Percentiles rank a stretch among this genome's conserved stretches.
Evolutionary conservation across 2,113 vertebrate genomes (phyloP).

Genomic region (Calidris pygmaea): DNA sequence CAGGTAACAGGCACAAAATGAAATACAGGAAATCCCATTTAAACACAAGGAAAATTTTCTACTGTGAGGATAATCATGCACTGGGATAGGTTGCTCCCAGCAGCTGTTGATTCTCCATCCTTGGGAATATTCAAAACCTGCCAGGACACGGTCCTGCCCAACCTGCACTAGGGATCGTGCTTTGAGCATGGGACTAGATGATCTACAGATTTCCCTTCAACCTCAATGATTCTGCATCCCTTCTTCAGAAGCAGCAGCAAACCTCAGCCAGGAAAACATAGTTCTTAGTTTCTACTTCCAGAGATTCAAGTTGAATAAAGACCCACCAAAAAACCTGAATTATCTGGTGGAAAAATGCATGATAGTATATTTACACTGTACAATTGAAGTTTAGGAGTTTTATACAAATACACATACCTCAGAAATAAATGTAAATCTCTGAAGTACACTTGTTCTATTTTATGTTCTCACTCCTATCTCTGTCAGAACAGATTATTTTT

Average conservation of each 20-base stretch:
- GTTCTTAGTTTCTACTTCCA: neutral
- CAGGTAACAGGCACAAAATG: neutral
- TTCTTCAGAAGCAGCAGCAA: neutral
- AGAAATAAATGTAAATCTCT: neutral
- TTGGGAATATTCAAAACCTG: neutral
- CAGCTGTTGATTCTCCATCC: neutral
- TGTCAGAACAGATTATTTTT: neutral
- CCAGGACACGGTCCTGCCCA: neutral
- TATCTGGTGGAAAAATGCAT: neutral
- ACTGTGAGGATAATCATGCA: neutral
- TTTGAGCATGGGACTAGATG: neutral
- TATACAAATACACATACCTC: neutral
- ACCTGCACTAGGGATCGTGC: neutral
- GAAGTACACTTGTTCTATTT: neutral
- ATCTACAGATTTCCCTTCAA: neutral
- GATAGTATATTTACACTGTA: neutral
- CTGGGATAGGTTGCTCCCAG: neutral
- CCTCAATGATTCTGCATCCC: neutral
- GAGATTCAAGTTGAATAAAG: neutral
- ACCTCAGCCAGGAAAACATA: neutral
- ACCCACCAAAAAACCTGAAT: neutral
- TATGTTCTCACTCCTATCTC: neutral
- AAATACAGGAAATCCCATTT: neutral
- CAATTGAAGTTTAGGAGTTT: neutral
- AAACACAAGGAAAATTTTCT: neutral